phyloP scores from a whole-genome alignment of 2,113 vertebrate species.

The Colius striatus region DNA sequence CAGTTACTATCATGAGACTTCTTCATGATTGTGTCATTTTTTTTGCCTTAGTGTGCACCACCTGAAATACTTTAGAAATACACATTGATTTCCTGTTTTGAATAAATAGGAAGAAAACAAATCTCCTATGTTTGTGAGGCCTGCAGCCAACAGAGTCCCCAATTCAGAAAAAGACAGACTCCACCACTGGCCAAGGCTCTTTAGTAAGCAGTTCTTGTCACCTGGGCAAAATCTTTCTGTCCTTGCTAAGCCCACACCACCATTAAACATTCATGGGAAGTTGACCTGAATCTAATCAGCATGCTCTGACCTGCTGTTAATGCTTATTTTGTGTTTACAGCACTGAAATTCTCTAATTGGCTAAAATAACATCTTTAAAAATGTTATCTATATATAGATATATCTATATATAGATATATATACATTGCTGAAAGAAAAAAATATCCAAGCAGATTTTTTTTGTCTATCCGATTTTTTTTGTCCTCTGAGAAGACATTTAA shows the following conservation, averaged over 20 bases:
- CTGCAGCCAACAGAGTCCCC: not conserved
- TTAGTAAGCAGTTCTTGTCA: not conserved
- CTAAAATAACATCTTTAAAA: not conserved
- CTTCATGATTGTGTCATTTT: not conserved
- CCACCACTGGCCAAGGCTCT: not conserved
- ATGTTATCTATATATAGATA: not conserved
- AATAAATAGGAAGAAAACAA: constrained; percentile 1
- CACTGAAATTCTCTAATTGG: not conserved
- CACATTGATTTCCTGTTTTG: not conserved
- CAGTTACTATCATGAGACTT: not conserved
- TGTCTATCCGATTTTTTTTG: not conserved
- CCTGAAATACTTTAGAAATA: constrained; percentile 18
- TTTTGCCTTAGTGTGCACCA: not conserved
- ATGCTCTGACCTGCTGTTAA: not conserved
- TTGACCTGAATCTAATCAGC: not conserved
- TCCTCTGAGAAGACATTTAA: not conserved
- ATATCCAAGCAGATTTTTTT: not conserved
- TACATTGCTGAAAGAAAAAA: not conserved
- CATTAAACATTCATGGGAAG: not conserved
- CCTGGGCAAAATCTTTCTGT: not conserved
- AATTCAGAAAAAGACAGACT: not conserved
- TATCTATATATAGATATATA: too few relatives aligned
- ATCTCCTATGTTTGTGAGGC: not conserved
- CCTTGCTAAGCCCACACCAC: not conserved
- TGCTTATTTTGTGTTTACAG: not conserved